phyloP scores from a whole-genome alignment of 2,113 vertebrate genomes.

The Nettapus auritus region DNA sequence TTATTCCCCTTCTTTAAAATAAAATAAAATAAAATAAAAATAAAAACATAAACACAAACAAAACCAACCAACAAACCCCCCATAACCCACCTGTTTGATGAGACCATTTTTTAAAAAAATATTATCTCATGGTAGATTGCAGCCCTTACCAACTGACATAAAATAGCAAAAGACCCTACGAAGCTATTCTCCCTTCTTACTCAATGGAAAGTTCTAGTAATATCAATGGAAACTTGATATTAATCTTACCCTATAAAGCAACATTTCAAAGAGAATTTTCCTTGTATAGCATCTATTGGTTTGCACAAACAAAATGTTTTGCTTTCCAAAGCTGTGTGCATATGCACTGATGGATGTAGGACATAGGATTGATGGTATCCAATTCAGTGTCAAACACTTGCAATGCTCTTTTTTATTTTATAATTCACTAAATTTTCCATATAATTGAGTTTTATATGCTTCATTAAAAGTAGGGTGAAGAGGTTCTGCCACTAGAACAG shows the following conservation, averaged over 20 bases:
- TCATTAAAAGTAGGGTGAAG: neutral
- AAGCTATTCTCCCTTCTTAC: neutral
- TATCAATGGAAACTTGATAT: neutral
- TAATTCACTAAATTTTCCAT: neutral
- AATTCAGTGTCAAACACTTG: neutral
- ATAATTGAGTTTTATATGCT: neutral
- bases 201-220: neutral
- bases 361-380: neutral
- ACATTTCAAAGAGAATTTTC: neutral
- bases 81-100: neutral
- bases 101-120: neutral
- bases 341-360: neutral
- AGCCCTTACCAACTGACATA: neutral
- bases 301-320: neutral
- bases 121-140: neutral
- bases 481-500: neutral
- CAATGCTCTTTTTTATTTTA: neutral
- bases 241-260: neutral
- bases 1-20: neutral
- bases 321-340: neutral
- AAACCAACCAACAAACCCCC: neutral
- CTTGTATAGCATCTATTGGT: neutral
- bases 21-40: neutral
- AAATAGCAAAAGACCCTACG: neutral
- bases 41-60: accelerated